Percentiles rank a stretch among this genome's conserved stretches.
These are phyloP conservation scores for Amphiprion percula DNA, from an alignment of 2,113 vertebrate genomes.

Conservation along the genomic window DNA sequence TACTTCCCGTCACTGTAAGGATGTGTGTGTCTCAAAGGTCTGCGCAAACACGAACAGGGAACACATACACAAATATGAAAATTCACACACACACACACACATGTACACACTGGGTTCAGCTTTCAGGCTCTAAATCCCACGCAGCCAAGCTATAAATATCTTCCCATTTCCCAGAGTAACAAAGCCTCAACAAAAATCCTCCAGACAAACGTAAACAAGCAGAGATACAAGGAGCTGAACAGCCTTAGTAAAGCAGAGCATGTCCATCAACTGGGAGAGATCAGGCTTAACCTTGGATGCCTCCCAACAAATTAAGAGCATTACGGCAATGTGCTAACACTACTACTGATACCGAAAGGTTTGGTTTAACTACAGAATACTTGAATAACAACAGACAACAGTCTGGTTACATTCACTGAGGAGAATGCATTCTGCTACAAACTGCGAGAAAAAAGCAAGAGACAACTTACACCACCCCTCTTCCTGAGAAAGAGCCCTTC, in stretches of 20 bases:
- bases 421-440: not conserved
- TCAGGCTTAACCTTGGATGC: not conserved
- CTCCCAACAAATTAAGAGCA: not conserved
- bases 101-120: conserved; percentile 17
- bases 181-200: conserved; percentile 54
- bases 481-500: conserved; percentile 26
- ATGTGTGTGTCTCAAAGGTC: conserved; percentile 18
- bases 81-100: not conserved
- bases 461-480: conserved; percentile 38
- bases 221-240: not conserved
- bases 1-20: conserved; percentile 31
- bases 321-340: not conserved
- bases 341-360: not conserved
- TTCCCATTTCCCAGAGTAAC: conserved; percentile 52
- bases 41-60: not conserved
- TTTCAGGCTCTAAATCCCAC: conserved; percentile 55
- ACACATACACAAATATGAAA: conserved; percentile 5
- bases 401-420: too few species aligned
- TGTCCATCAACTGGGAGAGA: not conserved
- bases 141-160: conserved; percentile 65
- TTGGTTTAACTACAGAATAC: not conserved
- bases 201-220: conserved; percentile 34
- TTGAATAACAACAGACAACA: not conserved
- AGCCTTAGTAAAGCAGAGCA: not conserved
- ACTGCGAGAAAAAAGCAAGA: not conserved